Percentiles rank a stretch among this genome's conserved stretches.
phyloP scores from a whole-genome alignment of 2,797 vertebrate species.

The Crocidura indochinensis region DNA sequence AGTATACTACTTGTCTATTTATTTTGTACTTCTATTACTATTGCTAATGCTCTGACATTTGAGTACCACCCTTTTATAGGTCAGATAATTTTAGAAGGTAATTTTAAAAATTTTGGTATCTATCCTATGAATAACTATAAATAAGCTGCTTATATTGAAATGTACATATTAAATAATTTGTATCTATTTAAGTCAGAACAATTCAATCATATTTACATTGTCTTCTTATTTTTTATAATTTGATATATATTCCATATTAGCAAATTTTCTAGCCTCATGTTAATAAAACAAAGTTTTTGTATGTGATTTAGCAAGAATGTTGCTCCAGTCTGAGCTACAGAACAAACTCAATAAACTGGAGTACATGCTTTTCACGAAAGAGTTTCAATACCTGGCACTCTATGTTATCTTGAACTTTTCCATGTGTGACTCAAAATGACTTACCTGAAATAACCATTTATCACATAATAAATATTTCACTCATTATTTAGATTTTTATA shows the following conservation, averaged over 20 bases:
- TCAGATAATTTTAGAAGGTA: background rate
- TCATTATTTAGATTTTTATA: conserved; percentile 21
- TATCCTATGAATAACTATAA: background rate
- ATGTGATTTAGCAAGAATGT: background rate
- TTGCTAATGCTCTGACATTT: background rate
- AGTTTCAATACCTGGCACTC: too few relatives aligned
- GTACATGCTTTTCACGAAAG: too few relatives aligned
- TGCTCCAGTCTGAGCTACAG: background rate
- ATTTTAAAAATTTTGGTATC: background rate
- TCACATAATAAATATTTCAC: conserved; percentile 10
- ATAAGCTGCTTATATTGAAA: background rate
- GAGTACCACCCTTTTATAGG: background rate
- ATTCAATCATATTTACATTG: background rate
- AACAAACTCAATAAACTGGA: too few relatives aligned
- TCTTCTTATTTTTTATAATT: background rate
- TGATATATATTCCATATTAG: background rate
- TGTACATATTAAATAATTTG: background rate
- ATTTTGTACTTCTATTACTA: background rate
- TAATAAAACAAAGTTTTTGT: background rate
- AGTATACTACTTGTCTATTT: background rate
- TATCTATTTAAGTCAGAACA: background rate
- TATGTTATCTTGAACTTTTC: too few relatives aligned
- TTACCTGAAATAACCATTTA: background rate
- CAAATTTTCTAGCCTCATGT: background rate
- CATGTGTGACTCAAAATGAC: too few relatives aligned